Evolutionary conservation across 2,888 invertebrate genomes (phyloP), one percentile per base, ranked within the genome.

Genomic region (Thyatira batis): DNA sequence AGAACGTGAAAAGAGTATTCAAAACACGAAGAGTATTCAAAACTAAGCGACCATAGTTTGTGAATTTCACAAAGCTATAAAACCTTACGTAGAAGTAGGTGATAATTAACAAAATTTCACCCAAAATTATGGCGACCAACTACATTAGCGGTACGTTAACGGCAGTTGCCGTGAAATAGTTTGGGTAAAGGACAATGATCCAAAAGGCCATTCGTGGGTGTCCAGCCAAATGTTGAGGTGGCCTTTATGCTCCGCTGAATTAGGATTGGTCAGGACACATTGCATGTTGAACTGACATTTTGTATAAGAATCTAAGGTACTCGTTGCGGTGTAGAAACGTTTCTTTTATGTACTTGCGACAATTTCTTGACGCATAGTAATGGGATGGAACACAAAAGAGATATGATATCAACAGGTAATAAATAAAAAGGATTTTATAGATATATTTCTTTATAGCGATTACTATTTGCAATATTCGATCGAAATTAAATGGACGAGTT

Each of bases 251-350:
- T 39, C 17, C 8, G 39, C 51, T 50, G 48, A 57, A 69, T 61
- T 61, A 61, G 52, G 53, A 56, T 51, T 60, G 57, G 66, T 68
- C 69, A 69, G 59, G 67, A 55, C 62, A 70, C 57, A 65, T 69
- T 50, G 67, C 69, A 69, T 69, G 69, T 59, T 55, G 20, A 20
- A 33, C 5, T n/a, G 59, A 50, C 62, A 61, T 68, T 68, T 30
- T 39, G 17, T 39, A 39, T 17, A 39, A 39, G 13, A 13, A 39
- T 39, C 39, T 17, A 39, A 39, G 39, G 39, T n/a, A 39, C n/a
- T n/a, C n/a, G n/a, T n/a, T n/a, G 8, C 39, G 39, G 11, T 17
- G 30, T 30, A 17, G 13, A 17, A 17, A 39, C 8, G 39, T 17
- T 8, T 13, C 39, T 8, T 39, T 39, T 39, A 39, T 39, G 8